Conservation (phyloP, 2,797 vertebrate species). For the Pseudochromis fuscus region DNA sequence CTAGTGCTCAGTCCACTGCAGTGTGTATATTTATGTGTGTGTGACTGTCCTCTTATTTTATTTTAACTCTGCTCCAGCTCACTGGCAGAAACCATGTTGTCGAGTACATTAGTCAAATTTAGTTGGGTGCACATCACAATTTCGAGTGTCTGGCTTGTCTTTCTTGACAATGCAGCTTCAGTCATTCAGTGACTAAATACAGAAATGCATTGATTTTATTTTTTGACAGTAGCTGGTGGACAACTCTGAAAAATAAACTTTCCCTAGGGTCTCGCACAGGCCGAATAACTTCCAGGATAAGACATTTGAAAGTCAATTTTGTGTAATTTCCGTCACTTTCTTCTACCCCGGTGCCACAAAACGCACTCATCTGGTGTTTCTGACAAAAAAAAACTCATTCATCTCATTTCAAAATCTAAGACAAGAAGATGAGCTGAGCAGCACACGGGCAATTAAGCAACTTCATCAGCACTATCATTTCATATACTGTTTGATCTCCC, state of each 20-base stretch:
- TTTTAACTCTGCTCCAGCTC: slow-evolving; percentile 25
- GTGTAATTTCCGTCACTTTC: slow-evolving; percentile 8
- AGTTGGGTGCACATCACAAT: slow-evolving; percentile 10
- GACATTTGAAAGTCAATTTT: slow-evolving; percentile 21
- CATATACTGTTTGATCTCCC: slow-evolving; percentile 38
- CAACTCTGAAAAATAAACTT: slow-evolving; percentile 4
- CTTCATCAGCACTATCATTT: slow-evolving; percentile 35
- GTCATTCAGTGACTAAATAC: background rate
- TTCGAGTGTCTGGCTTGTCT: slow-evolving; percentile 21
- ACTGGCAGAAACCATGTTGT: slow-evolving; percentile 1
- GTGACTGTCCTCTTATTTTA: slow-evolving; percentile 30
- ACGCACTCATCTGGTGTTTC: slow-evolving; percentile 26
- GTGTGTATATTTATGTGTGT: slow-evolving; percentile 23
- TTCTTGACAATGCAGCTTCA: background rate
- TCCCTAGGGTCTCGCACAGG: background rate
- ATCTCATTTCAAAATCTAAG: slow-evolving; percentile 3
- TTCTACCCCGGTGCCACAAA: slow-evolving; percentile 5
- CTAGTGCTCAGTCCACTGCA: slow-evolving; percentile 39
- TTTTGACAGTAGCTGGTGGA: background rate
- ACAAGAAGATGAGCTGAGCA: slow-evolving; percentile 28
- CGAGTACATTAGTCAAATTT: slow-evolving; percentile 26
- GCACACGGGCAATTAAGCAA: slow-evolving; percentile 42
- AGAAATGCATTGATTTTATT: slow-evolving; percentile 8
- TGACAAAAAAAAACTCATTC: too few relatives aligned
- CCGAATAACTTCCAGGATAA: slow-evolving; percentile 10